Evolutionary conservation across 2,113 vertebrate genomes (phyloP).

Genomic region (Perccottus glenii): DNA sequence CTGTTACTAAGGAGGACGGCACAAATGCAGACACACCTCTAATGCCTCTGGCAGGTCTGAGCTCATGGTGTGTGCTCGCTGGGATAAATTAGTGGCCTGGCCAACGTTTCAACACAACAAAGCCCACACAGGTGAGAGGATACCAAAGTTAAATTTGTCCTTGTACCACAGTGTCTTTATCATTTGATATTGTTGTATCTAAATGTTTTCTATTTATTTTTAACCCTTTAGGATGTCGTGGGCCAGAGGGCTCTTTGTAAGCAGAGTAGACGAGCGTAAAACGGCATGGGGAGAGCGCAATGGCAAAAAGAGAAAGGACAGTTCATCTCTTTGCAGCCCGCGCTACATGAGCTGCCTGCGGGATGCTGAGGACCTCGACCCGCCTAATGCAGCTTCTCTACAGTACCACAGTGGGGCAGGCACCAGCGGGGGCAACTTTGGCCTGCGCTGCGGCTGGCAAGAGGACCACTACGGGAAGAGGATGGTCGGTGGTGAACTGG

Average conservation of each 20-base stretch:
- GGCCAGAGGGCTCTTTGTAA: slow-evolving; percentile 91
- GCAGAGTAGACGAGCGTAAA: slow-evolving; percentile 91
- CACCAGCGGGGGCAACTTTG: slow-evolving; percentile 70
- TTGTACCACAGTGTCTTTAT: not conserved
- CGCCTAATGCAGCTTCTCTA: slow-evolving; percentile 60
- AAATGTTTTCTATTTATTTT: slow-evolving; percentile 1
- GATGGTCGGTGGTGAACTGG: slow-evolving; percentile 74
- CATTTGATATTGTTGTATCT: not conserved
- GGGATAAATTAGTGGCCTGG: slow-evolving; percentile 75
- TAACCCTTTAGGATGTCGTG: slow-evolving; percentile 87
- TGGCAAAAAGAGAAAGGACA: slow-evolving; percentile 86
- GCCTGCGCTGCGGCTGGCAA: slow-evolving; percentile 89
- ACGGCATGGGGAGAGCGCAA: slow-evolving; percentile 95
- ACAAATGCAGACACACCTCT: slow-evolving; percentile 54
- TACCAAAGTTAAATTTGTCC: not conserved
- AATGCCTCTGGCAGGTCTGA: slow-evolving; percentile 59
- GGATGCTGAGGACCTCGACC: slow-evolving; percentile 83
- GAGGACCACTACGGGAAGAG: slow-evolving; percentile 92
- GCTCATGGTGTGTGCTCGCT: slow-evolving; percentile 67
- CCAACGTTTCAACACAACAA: slow-evolving; percentile 61
- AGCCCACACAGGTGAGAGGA: slow-evolving; percentile 77
- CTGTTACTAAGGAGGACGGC: slow-evolving; percentile 40
- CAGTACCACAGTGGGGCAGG: slow-evolving; percentile 69
- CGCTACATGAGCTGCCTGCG: slow-evolving; percentile 96
- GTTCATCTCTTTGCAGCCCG: slow-evolving; percentile 84